Evolutionary conservation across 2,888 invertebrate species (phyloP).

Genomic region (Erebia palarica): DNA sequence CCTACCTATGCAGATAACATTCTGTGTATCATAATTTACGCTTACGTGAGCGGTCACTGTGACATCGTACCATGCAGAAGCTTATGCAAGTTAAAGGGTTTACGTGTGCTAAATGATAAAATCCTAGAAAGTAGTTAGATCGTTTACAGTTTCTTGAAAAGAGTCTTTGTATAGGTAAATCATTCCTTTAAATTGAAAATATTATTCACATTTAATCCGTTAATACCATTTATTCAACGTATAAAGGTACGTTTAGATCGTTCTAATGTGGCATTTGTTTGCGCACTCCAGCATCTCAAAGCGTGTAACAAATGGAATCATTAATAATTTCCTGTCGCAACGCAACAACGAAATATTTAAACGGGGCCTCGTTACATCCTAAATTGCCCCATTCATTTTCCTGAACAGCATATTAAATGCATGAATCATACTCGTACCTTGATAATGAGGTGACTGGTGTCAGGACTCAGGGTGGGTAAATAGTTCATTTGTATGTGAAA

Average conservation of each 20-base stretch:
- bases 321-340: slow-evolving; percentile 33
- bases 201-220: background rate
- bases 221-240: slow-evolving; percentile 2
- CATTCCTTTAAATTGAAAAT: background rate
- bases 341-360: slow-evolving; percentile 33
- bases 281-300: slow-evolving; percentile 29
- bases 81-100: no score
- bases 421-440: slow-evolving; percentile 61
- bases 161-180: background rate
- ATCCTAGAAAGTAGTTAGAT: no score
- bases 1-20: no score
- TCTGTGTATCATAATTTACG: no score
- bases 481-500: slow-evolving; percentile 8
- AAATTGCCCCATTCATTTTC: slow-evolving; percentile 29
- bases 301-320: slow-evolving; percentile 34
- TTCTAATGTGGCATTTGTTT: slow-evolving; percentile 25
- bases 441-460: slow-evolving; percentile 68
- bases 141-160: no score
- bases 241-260: slow-evolving; percentile 13
- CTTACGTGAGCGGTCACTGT: no score
- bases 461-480: slow-evolving; percentile 62
- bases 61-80: no score
- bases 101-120: no score
- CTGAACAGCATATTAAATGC: slow-evolving; percentile 25
- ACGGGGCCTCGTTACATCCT: slow-evolving; percentile 31